phyloP scores from a whole-genome alignment of 2,797 vertebrate species.

The Buceros bicornis region DNA sequence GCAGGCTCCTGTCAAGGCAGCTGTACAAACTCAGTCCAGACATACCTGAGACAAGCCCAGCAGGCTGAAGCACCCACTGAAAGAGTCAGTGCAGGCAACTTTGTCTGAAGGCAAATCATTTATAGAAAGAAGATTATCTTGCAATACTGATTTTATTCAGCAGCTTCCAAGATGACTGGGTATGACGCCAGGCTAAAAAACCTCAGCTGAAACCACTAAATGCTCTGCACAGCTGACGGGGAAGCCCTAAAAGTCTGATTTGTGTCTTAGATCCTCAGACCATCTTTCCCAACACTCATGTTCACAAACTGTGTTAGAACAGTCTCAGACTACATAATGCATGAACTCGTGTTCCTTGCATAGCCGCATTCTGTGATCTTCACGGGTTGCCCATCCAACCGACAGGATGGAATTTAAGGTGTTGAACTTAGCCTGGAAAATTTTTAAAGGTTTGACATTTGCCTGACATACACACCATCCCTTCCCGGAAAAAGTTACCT shows the following conservation, averaged over 20 bases:
- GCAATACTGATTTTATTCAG: conserved; percentile 10
- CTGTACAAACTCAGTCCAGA: background rate
- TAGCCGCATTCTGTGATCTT: background rate
- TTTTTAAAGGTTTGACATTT: background rate
- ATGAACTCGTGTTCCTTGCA: background rate
- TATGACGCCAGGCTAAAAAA: background rate
- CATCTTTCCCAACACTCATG: background rate
- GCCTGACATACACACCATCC: background rate
- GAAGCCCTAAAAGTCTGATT: conserved; percentile 22
- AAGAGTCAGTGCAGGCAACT: background rate
- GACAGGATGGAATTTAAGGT: background rate
- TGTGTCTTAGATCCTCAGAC: background rate
- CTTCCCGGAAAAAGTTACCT: background rate
- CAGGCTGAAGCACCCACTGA: background rate
- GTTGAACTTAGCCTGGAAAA: background rate
- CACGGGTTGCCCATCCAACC: background rate
- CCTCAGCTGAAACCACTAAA: conserved; percentile 34
- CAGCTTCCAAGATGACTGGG: background rate
- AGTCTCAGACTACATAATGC: background rate
- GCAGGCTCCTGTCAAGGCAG: rapidly evolving
- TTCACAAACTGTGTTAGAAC: background rate
- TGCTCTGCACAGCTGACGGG: background rate
- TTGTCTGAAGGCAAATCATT: background rate
- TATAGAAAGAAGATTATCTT: conserved; percentile 22
- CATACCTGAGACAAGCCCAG: rapidly evolving